These are phyloP conservation scores for Engraulis encrasicolus DNA, from an alignment of 2,113 vertebrate species.

Conservation along the genomic window DNA sequence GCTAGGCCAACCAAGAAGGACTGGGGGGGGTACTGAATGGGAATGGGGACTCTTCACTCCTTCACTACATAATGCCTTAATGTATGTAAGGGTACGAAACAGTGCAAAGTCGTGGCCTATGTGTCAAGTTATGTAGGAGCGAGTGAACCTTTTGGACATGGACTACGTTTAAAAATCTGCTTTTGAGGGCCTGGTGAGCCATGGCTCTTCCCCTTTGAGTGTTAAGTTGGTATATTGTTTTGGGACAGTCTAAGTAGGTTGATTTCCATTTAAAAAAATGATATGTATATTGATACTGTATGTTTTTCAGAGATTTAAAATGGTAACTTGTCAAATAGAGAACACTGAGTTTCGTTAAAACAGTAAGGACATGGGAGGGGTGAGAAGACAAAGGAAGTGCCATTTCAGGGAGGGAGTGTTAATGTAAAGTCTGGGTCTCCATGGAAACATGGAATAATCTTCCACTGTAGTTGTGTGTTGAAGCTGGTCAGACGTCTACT, in stretches of 20 bases:
- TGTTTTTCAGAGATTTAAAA: neutral
- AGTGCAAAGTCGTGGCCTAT: too few species aligned
- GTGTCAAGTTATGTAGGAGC: too few species aligned
- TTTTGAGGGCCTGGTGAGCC: too few species aligned
- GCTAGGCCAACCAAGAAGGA: too few species aligned
- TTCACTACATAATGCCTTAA: too few species aligned
- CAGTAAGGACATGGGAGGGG: neutral
- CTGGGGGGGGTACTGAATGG: too few species aligned
- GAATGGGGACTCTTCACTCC: too few species aligned
- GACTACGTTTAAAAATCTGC: too few species aligned
- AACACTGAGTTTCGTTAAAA: neutral
- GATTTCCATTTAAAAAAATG: neutral
- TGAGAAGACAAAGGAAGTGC: neutral
- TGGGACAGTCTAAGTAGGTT: neutral
- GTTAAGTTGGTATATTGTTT: slow-evolving; percentile 6
- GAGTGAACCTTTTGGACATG: too few species aligned
- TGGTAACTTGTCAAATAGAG: neutral
- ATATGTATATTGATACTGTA: neutral
- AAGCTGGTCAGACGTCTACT: neutral
- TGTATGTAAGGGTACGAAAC: too few species aligned
- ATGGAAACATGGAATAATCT: neutral
- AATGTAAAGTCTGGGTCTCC: neutral
- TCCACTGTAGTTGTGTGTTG: neutral
- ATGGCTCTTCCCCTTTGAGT: neutral
- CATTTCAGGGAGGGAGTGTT: neutral